These are phyloP conservation scores for Arrhamphus sclerolepis DNA, from an alignment of 2,797 vertebrate genomes.

Conservation along the genomic window DNA sequence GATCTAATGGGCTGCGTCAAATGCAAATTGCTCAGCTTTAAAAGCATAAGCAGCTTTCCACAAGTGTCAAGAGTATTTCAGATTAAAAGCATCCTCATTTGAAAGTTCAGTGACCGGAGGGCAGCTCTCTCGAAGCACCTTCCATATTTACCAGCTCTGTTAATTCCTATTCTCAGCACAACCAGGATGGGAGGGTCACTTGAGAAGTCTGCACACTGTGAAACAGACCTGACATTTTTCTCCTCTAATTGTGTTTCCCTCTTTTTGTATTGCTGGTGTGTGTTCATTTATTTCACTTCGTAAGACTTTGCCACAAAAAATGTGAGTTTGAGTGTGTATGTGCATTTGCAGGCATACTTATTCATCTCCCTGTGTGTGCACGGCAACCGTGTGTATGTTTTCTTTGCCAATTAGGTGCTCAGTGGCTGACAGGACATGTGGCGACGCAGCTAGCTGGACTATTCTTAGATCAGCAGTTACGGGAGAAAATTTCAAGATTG, in stretches of 20 bases:
- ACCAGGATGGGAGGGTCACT: conserved; percentile 39
- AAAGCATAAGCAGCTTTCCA: conserved; percentile 11
- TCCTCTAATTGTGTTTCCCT: conserved; percentile 76
- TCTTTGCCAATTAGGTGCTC: conserved; percentile 79
- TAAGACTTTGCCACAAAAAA: conserved; percentile 34
- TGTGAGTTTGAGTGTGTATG: conserved; percentile 17
- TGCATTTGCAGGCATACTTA: conserved; percentile 33
- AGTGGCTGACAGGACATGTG: conserved; percentile 77
- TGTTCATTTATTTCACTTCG: conserved; percentile 48
- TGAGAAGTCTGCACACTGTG: conserved; percentile 63
- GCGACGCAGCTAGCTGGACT: conserved; percentile 72
- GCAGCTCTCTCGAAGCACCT: conserved; percentile 52
- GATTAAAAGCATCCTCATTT: conserved; percentile 61
- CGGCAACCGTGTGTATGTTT: conserved; percentile 63
- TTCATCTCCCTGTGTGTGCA: conserved; percentile 60
- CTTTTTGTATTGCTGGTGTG: conserved; percentile 41
- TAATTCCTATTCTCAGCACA: conserved; percentile 73
- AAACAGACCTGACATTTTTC: conserved; percentile 73
- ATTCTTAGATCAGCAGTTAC: conserved; percentile 81
- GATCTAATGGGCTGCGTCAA: conserved; percentile 36
- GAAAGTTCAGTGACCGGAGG: conserved; percentile 41
- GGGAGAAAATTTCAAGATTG: conserved; percentile 61
- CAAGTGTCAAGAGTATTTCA: conserved; percentile 40
- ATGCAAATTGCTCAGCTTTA: conserved; percentile 25
- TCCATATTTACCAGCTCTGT: conserved; percentile 60